Evolutionary conservation across 2,113 vertebrate genomes (phyloP).

Genomic region (Forbesichthys agassizii): DNA sequence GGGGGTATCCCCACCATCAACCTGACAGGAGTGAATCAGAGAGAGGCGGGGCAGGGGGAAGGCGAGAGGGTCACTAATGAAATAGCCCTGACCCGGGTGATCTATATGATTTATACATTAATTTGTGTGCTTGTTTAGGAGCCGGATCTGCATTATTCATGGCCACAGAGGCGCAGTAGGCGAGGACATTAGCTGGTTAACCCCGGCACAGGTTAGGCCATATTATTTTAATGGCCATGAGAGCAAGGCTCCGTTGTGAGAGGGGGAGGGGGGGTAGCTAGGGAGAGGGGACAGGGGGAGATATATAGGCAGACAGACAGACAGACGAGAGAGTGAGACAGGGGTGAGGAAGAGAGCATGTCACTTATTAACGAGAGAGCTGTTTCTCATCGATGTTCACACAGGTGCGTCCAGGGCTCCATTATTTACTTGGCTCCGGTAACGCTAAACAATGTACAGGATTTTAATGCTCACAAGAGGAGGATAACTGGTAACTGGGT

Average conservation of each 20-base stretch:
- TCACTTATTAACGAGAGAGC: constrained; percentile 53
- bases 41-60: constrained; percentile 4
- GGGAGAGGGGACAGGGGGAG: neutral
- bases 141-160: constrained; percentile 78
- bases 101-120: constrained; percentile 79
- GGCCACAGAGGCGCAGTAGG: constrained; percentile 53
- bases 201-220: constrained; percentile 72
- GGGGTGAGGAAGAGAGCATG: constrained; percentile 14
- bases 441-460: constrained; percentile 59
- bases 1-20: constrained; percentile 43
- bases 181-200: constrained; percentile 76
- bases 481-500: constrained; percentile 68
- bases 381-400: constrained; percentile 36
- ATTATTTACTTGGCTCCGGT: constrained; percentile 71
- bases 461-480: constrained; percentile 61
- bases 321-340: constrained; percentile 11
- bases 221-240: constrained; percentile 74
- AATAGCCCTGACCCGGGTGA: constrained; percentile 66
- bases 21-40: constrained; percentile 54
- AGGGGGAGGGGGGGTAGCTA: constrained; percentile 7
- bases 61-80: constrained; percentile 52
- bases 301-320: neutral
- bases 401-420: constrained; percentile 60
- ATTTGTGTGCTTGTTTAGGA: constrained; percentile 76
- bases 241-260: constrained; percentile 42